These are phyloP conservation scores for Clepsis dumicolana DNA, from an alignment of 2,888 invertebrate species.

Conservation along the genomic window DNA sequence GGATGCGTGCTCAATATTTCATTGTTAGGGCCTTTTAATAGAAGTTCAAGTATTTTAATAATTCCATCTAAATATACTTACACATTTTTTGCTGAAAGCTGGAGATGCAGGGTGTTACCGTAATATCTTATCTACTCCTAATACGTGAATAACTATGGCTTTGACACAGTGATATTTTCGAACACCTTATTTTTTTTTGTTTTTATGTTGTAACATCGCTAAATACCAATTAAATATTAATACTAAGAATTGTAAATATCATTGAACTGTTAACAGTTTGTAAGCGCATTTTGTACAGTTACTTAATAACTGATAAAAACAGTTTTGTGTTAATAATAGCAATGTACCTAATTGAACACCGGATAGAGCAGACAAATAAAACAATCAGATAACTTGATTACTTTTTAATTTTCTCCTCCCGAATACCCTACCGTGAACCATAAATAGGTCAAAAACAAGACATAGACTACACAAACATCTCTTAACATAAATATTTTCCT, in stretches of 20 bases:
- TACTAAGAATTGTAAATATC: not conserved
- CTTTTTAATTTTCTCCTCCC: slow-evolving; percentile 68
- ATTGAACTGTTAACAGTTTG: slow-evolving; percentile 1
- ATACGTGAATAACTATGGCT: too few relatives aligned
- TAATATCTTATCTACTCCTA: too few relatives aligned
- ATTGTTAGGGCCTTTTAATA: too few relatives aligned
- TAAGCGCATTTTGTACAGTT: slow-evolving; percentile 5
- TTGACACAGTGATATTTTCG: too few relatives aligned
- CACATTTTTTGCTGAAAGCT: too few relatives aligned
- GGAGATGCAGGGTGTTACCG: too few relatives aligned
- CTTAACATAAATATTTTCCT: slow-evolving; percentile 59
- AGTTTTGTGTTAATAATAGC: not conserved
- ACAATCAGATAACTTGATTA: slow-evolving; percentile 49
- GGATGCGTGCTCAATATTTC: too few relatives aligned
- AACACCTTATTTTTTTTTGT: too few relatives aligned
- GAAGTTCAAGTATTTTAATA: too few relatives aligned
- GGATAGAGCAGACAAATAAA: slow-evolving; percentile 30
- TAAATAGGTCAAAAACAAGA: slow-evolving; percentile 52
- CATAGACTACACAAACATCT: slow-evolving; percentile 64
- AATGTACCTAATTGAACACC: not conserved
- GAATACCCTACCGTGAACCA: slow-evolving; percentile 63
- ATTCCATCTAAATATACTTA: too few relatives aligned
- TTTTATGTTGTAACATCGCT: too few relatives aligned
- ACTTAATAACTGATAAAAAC: not conserved
- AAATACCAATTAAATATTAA: not conserved